Evolutionary conservation across 1,140 invertebrate genomes (phyloP), one percentile per base, ranked within the genome.

Genomic region (Odontomachus brunneus): DNA sequence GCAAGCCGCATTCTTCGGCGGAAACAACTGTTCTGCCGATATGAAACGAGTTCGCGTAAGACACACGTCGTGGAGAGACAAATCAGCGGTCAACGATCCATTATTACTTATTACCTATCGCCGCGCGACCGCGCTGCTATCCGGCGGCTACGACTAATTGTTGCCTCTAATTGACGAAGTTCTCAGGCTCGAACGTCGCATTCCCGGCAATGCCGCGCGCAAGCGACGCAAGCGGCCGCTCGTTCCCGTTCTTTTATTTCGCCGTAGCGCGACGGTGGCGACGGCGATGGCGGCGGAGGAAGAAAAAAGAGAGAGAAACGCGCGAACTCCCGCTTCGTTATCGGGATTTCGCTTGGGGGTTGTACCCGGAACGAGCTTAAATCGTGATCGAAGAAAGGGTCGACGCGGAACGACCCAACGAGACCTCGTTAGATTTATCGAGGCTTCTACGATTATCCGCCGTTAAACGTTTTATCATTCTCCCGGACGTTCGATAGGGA

Each of bases 131-230:
- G 62, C 44, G 4, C 15, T 48, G 74, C 67, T 71, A 69, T 87
- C 51, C 55, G 59, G 62, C 84, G 51, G 74, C 67, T 65, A 59
- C 84, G 85, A 90, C 90, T 93, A 92, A 93, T 93, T 93, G 90
- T 93, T 92, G 76, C 84, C 87, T 86, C 89, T 93, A 93, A 93
- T 93, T 93, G 92, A 93, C 89, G 80, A 92, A 90, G 91, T 93
- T 93, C 91, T 93, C 92, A 93, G 91, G 91, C 91, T 90, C 80
- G 63, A 63, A 38, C 53, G 76, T 9, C 49, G 19, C 66, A 22
- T 85, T 84, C 87, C 75, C 69, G 44, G 82, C 82, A 82, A 55
- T 67, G 12, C 24, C 74, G 38, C 48, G 15, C n/a, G 26, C 48
- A 2, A 14, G 38, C 38, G 38, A 44, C 38, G 38, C 29, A 33